Evolutionary conservation across 2,797 vertebrate genomes (phyloP).

Genomic region (Smutsia temminckii): DNA sequence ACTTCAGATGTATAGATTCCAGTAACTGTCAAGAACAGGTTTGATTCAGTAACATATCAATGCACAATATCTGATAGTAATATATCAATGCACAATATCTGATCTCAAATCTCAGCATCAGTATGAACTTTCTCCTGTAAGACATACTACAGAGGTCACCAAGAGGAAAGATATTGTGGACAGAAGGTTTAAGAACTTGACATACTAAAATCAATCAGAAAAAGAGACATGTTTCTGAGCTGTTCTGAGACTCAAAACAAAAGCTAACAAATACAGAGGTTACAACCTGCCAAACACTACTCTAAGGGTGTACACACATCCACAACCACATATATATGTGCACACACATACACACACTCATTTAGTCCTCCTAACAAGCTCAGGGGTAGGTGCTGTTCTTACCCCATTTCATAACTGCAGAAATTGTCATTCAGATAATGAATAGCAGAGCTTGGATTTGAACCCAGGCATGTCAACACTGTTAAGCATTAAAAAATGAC

Average conservation of each 20-base stretch:
- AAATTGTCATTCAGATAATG: not conserved
- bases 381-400: not conserved
- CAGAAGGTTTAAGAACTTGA: not conserved
- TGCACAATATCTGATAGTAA: not conserved
- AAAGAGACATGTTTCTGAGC: constrained; percentile 19
- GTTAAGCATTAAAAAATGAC: not conserved
- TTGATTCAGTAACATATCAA: not conserved
- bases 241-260: constrained; percentile 25
- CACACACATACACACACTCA: not conserved
- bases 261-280: not conserved
- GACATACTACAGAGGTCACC: not conserved
- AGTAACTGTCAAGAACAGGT: not conserved
- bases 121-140: not conserved
- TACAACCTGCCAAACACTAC: not conserved
- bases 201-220: not conserved
- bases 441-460: not conserved
- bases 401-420: not conserved
- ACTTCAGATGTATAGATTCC: not conserved
- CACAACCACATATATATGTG: not conserved
- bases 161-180: not conserved
- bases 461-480: not conserved
- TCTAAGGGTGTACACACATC: not conserved
- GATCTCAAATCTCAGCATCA: not conserved
- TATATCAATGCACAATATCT: not conserved
- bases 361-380: not conserved